These are phyloP conservation scores for Agapornis canus DNA, from an alignment of 2,797 vertebrate genomes.

Conservation along the genomic window DNA sequence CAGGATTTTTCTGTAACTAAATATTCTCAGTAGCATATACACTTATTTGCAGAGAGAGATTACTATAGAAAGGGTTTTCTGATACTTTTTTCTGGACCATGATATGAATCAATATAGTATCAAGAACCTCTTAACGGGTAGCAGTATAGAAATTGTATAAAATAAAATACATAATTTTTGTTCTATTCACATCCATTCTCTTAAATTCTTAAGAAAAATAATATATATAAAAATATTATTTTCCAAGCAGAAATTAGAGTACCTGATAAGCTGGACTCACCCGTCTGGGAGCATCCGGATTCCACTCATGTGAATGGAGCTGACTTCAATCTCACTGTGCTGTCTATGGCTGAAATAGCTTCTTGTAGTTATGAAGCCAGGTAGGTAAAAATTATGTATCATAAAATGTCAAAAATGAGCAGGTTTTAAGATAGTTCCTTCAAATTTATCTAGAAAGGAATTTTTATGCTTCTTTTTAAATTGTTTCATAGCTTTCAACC, in stretches of 20 bases:
- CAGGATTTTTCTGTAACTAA: neutral
- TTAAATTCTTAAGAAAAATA: slow-evolving; percentile 19
- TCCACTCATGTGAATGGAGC: slow-evolving; percentile 76
- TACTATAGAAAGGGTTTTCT: neutral
- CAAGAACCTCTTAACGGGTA: neutral
- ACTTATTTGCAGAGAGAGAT: neutral
- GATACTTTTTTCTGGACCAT: neutral
- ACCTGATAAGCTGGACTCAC: slow-evolving; percentile 77
- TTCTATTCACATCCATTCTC: neutral
- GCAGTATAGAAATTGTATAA: neutral
- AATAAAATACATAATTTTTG: neutral
- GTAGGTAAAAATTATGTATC: slow-evolving; percentile 74
- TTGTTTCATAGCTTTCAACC: neutral
- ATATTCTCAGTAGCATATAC: neutral
- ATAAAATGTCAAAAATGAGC: neutral
- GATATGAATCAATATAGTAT: neutral
- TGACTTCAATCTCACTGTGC: slow-evolving; percentile 75
- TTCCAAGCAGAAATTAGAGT: slow-evolving; percentile 72
- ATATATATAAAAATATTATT: slow-evolving; percentile 34
- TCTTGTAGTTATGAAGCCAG: slow-evolving; percentile 98
- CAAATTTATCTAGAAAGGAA: neutral
- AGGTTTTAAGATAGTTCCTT: neutral
- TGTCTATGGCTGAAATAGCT: slow-evolving; percentile 97
- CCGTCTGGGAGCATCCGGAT: slow-evolving; percentile 79
- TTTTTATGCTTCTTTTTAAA: neutral